Base-by-base conservation (phyloP, 2,797 vertebrate species). In the Aphelocoma californica region DNA sequence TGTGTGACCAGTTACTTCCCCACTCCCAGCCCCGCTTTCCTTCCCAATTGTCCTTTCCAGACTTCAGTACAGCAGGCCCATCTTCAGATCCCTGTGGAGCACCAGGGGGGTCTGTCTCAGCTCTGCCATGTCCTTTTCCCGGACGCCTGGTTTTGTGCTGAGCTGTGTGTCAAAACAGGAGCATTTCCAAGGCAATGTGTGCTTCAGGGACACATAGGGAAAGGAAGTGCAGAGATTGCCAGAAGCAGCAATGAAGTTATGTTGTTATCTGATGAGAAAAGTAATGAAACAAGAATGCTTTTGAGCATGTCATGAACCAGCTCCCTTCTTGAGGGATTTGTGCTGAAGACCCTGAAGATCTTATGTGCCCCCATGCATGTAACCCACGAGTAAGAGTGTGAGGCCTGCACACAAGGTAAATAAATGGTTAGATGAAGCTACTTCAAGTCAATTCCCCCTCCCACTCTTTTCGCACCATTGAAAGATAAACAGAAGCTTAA, bases 281-380 rank as follows among this genome's bases (percentile, higher is more conserved):
- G 57, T 73, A 86, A 96, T 56, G 83, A 94, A 93, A 83, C 34
- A 91, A 85, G 91, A 96, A 92, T 81, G 42, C 44, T 85, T 67
- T 53, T 26, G 38, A 83, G 60, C 34, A 3, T 40, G 60, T 75
- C 31, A 14, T 29, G 51, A 92, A 67, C 42, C 74, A 95, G 40
- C 57, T 86, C 57, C 24, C 73, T 80, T 92, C 71, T 74, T 7
- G 7, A 96, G 44, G 36, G 86, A 70, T 86, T 91, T 58, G 64
- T 75, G 70, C 66, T 70, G 56, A 93, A 75, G 67, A 48, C 71
- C 62, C 89, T 80, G 56, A 61, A 93, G 82, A 71, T 54, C 54
- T 91, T 79, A 25, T 10, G 31, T 75, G 74, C 61, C 72, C 83
- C 61, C 74, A 53, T 50, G 79, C 53, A 64, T 48, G 11, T 62